Conservation (phyloP, 2,888 invertebrate species). For the Megamerina dolium region DNA sequence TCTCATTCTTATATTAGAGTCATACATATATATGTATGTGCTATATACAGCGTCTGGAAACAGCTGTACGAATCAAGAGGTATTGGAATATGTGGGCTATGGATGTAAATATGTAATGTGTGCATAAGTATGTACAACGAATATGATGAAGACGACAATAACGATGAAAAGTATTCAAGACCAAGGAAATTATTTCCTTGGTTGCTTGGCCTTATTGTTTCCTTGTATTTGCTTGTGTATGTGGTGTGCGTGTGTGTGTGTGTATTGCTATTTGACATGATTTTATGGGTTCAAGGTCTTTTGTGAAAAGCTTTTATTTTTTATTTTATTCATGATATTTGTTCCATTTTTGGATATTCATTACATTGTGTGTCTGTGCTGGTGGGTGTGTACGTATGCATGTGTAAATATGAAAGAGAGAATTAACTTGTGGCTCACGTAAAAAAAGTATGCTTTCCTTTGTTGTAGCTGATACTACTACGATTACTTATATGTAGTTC, state of each 20-base stretch:
- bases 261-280: conserved; percentile 30
- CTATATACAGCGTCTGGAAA: too few relatives aligned
- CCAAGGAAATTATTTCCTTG: conserved; percentile 34
- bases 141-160: too few relatives aligned
- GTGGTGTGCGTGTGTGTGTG: conserved; percentile 4
- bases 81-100: too few relatives aligned
- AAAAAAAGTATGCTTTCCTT: too few relatives aligned
- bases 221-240: neutral
- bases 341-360: neutral
- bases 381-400: neutral
- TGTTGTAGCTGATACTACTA: too few relatives aligned
- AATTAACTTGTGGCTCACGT: too few relatives aligned
- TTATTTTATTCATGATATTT: neutral
- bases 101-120: too few relatives aligned
- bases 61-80: too few relatives aligned
- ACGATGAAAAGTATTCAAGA: conserved; percentile 30
- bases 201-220: neutral
- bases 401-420: neutral
- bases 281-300: conserved; percentile 46
- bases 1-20: too few relatives aligned
- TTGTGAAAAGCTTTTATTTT: conserved; percentile 24
- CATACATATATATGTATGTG: too few relatives aligned
- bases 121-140: too few relatives aligned
- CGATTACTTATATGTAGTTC: too few relatives aligned
- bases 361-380: neutral